A percentile compares a stretch with the other conserved stretches of the same genome.
phyloP scores from a whole-genome alignment of 2,888 invertebrate species.

The Hermaeophaga mercurialis region DNA sequence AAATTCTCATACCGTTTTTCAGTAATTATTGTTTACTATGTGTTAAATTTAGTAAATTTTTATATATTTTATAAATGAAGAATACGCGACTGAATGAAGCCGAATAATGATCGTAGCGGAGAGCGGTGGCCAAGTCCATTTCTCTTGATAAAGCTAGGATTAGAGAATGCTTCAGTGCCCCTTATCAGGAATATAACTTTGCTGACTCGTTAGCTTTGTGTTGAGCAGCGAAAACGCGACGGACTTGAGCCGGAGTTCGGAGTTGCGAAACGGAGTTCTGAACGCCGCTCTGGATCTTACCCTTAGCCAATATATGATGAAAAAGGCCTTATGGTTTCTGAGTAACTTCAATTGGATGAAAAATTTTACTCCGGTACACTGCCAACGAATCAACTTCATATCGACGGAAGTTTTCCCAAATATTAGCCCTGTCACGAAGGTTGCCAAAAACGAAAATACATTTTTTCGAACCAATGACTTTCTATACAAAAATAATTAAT shows the following conservation, averaged over 20 bases:
- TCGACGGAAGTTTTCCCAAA: conserved; percentile 16
- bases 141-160: conserved; percentile 33
- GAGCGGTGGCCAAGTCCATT: conserved; percentile 21
- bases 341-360: conserved; percentile 33
- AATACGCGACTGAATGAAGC: too few species aligned
- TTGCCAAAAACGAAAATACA: too few species aligned
- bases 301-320: conserved; percentile 18
- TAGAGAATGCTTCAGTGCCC: conserved; percentile 29
- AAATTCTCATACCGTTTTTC: too few species aligned
- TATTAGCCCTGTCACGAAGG: conserved; percentile 11
- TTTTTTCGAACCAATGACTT: too few species aligned
- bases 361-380: conserved; percentile 28
- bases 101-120: conserved; percentile 10
- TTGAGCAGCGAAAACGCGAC: conserved; percentile 9
- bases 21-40: too few species aligned
- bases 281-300: conserved; percentile 11
- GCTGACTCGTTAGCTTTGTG: conserved; percentile 38
- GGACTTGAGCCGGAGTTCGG: conserved; percentile 20
- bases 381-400: conserved; percentile 20
- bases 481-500: too few species aligned
- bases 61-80: too few species aligned
- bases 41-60: too few species aligned
- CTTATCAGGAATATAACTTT: conserved; percentile 32
- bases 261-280: conserved; percentile 15
- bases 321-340: conserved; percentile 22